Percentiles rank a stretch among this genome's conserved stretches.
phyloP scores from a whole-genome alignment of 1,140 invertebrate species.

The Habropoda laboriosa region DNA sequence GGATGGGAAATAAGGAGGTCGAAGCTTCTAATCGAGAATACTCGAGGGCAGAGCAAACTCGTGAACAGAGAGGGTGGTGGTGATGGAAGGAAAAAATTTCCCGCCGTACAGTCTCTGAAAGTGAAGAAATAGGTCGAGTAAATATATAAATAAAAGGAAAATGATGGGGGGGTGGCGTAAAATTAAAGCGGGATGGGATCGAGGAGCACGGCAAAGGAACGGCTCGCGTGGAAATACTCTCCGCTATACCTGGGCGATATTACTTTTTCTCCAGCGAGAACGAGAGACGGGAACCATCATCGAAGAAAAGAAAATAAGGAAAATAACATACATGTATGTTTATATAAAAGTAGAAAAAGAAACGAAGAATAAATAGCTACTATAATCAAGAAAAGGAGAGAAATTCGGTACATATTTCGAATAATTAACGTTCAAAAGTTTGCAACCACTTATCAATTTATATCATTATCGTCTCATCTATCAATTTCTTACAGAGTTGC shows the following conservation, averaged over 20 bases:
- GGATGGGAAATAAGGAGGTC: neutral
- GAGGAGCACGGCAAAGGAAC: neutral
- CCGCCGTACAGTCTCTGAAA: neutral
- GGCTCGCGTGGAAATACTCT: neutral
- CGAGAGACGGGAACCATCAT: neutral
- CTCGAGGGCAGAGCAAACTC: slow-evolving; percentile 12
- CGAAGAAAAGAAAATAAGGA: neutral
- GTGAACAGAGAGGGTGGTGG: too few species aligned
- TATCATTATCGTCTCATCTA: too few species aligned
- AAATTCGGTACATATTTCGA: too few species aligned
- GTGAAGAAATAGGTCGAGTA: slow-evolving; percentile 27
- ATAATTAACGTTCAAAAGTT: too few species aligned
- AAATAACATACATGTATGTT: too few species aligned
- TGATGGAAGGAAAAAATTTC: neutral
- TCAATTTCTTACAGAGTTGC: too few species aligned
- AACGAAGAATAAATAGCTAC: neutral
- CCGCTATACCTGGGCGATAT: neutral
- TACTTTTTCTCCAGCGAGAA: slow-evolving; percentile 2
- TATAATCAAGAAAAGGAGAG: too few species aligned
- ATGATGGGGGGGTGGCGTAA: neutral
- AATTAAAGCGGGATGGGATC: slow-evolving; percentile 3
- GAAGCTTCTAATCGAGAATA: slow-evolving; percentile 28
- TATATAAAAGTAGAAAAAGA: too few species aligned
- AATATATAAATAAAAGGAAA: slow-evolving; percentile 10
- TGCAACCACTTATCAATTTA: too few species aligned